Evolutionary conservation across 2,113 vertebrate species (phyloP), one percentile per base, ranked within the genome.

Genomic region (Hydrolagus affinis): DNA sequence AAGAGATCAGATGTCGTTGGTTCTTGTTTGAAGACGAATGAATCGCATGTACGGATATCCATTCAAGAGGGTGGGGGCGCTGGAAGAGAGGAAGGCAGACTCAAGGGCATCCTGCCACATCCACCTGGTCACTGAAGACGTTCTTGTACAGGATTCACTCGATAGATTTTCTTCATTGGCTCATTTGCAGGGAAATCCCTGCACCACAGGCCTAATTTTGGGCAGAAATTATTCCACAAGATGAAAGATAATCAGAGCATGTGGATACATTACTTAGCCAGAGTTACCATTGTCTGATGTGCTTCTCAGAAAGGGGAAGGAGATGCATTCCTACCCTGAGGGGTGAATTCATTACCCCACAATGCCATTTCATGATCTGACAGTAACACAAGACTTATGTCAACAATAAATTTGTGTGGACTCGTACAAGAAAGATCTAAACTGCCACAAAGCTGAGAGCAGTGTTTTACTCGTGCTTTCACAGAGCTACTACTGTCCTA

Each of bases 401-500:
- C 78, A 64, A 32, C 78, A 66, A 25, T 83, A 83, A 62, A 83
- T 83, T 83, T 83, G 78, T 83, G 23, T 62, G 66, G 66, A 32
- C 78, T 32, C 32, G 62, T 28, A 83, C 62, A n/a, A 62, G 28
- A 14, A 62, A 28, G 60, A 83, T 30, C 66, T 62, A 15, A 66
- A 66, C 2, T 28, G 62, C 78, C 62, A 21, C 25, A 19, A 19
- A 32, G 60, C 78, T 66, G 1, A 32, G 28, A 83, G 62, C 66
- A 83, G 66, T 83, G 78, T 83, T 66, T 83, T 83, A 83, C 66
- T 83, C 66, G 78, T 80, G 76, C n/a, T 66, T 30, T 17, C 44
- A 1, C 15, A 83, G 66, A 83, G 60, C 28, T 32, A 32, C 78
- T 83, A 11, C 62, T 83, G 60, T 66, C 23, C 62, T 83, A 28